phyloP scores from a whole-genome alignment of 2,888 invertebrate genomes.

The Habroteleia sp. region DNA sequence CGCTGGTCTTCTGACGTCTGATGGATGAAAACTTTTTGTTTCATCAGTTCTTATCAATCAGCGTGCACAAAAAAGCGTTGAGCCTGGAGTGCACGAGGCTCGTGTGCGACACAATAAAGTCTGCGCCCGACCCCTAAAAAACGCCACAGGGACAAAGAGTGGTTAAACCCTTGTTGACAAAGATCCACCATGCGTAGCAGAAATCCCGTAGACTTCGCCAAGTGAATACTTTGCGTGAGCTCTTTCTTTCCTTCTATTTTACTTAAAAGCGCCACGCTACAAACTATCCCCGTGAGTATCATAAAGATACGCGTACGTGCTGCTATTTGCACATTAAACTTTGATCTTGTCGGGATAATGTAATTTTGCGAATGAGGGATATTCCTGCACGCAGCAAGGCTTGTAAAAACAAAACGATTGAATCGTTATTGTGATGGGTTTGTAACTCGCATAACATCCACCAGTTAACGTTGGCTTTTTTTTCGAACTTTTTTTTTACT shows the following conservation, averaged over 20 bases:
- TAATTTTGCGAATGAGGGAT: slow-evolving; percentile 20
- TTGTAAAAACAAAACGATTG: neutral
- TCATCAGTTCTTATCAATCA: slow-evolving; percentile 52
- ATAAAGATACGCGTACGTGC: slow-evolving; percentile 17
- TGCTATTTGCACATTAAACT: slow-evolving; percentile 34
- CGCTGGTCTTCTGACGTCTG: slow-evolving; percentile 7
- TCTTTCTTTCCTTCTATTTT: slow-evolving; percentile 15
- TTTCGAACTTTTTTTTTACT: too few species aligned
- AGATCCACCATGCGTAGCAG: slow-evolving; percentile 70
- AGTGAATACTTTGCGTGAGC: slow-evolving; percentile 7
- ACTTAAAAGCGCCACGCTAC: slow-evolving; percentile 27
- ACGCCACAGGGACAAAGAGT: slow-evolving; percentile 73
- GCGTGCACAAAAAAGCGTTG: slow-evolving; percentile 66
- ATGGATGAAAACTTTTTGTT: slow-evolving; percentile 39
- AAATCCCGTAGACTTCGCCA: slow-evolving; percentile 40
- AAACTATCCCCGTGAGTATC: slow-evolving; percentile 21
- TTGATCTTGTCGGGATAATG: slow-evolving; percentile 46
- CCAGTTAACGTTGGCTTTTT: too few species aligned
- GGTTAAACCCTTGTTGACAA: slow-evolving; percentile 76
- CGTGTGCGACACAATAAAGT: slow-evolving; percentile 76
- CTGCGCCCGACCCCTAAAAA: slow-evolving; percentile 74
- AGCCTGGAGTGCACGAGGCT: slow-evolving; percentile 67
- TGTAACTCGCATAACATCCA: too few species aligned
- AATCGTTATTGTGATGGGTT: too few species aligned
- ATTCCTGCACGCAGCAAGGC: too few species aligned